Conservation (phyloP, 1,140 invertebrate species). For the Anadara kagoshimensis region DNA sequence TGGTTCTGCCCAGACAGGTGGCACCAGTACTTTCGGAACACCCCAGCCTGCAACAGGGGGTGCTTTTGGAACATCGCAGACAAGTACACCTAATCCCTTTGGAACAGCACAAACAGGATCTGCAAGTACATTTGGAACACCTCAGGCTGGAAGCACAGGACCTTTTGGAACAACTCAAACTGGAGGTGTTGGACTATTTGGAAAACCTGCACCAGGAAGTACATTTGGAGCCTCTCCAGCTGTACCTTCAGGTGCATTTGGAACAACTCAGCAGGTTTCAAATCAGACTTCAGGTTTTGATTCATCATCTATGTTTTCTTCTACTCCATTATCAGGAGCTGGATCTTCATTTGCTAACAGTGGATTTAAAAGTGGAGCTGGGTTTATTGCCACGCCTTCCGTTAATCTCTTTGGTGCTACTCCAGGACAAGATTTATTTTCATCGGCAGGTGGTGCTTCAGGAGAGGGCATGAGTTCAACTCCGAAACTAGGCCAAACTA, state of each 20-base stretch:
- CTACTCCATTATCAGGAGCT: constrained; percentile 2
- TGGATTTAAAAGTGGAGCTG: neutral
- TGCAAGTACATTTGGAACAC: too few species aligned
- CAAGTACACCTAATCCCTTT: too few species aligned
- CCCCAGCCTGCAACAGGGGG: too few species aligned
- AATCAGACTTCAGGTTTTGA: neutral
- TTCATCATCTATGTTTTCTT: neutral
- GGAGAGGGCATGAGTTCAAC: neutral
- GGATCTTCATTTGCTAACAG: neutral
- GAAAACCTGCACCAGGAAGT: constrained; percentile 1
- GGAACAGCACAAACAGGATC: too few species aligned
- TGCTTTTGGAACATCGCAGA: too few species aligned
- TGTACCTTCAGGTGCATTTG: neutral
- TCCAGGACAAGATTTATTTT: constrained; percentile 7
- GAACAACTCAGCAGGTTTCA: too few species aligned
- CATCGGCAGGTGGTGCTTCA: neutral
- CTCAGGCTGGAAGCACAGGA: too few species aligned
- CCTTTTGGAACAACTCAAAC: too few species aligned
- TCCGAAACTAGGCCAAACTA: neutral
- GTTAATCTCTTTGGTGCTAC: constrained; percentile 25
- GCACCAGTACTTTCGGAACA: neutral
- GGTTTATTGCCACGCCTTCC: neutral
- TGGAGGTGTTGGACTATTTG: constrained; percentile 6
- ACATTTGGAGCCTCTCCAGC: neutral
- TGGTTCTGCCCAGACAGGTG: too few species aligned